phyloP scores from a whole-genome alignment of 2,797 vertebrate species.

The Podarcis lilfordi region DNA sequence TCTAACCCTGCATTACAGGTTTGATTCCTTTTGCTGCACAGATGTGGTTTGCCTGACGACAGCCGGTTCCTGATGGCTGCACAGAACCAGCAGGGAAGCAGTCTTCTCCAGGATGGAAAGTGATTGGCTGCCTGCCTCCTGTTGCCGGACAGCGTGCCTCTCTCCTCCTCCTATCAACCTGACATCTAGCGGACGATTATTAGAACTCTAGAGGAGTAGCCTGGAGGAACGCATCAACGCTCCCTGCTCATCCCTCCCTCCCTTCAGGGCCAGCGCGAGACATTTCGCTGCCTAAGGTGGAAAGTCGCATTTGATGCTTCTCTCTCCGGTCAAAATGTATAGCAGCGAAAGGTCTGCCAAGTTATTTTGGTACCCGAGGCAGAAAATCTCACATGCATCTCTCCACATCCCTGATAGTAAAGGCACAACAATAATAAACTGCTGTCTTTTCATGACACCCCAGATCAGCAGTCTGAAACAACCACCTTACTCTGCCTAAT shows the following conservation, averaged over 20 bases:
- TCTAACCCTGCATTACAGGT: not conserved
- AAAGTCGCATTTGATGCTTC: not conserved
- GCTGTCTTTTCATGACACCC: not conserved
- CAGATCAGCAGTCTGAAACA: not conserved
- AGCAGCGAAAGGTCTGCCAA: no score
- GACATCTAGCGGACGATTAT: conserved; percentile 5
- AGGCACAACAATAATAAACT: no score
- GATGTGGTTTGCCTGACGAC: conserved; percentile 5
- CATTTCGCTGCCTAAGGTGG: not conserved
- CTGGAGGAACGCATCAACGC: no score
- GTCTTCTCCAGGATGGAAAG: not conserved
- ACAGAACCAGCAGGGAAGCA: conserved; percentile 1
- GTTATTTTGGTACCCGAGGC: not conserved
- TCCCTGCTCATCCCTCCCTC: not conserved
- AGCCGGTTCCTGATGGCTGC: conserved; percentile 23
- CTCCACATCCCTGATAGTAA: no score
- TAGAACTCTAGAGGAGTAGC: not conserved
- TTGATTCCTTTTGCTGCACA: not conserved
- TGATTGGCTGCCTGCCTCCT: conserved; percentile 22
- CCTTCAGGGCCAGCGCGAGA: not conserved
- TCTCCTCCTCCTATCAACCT: not conserved
- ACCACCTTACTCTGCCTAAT: not conserved
- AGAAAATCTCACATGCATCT: not conserved
- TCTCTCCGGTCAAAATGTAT: not conserved
- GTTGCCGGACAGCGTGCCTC: not conserved